These are phyloP conservation scores for Cardiocondyla obscurior DNA, from an alignment of 1,140 invertebrate species.

Conservation along the genomic window DNA sequence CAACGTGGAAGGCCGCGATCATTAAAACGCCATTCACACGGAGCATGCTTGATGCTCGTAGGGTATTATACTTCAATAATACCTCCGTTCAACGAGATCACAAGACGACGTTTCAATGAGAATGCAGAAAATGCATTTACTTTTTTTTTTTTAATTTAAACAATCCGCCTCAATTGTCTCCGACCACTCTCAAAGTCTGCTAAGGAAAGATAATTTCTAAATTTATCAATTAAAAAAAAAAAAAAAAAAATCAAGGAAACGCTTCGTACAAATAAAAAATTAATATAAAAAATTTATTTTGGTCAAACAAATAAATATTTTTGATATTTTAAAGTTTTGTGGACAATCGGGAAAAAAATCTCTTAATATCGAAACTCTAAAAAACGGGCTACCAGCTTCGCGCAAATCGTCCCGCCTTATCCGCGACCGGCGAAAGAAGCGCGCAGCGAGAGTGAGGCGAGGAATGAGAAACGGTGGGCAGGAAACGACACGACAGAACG, in stretches of 20 bases:
- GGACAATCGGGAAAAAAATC: background rate
- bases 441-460: slow-evolving; percentile 13
- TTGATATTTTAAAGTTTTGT: background rate
- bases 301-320: background rate
- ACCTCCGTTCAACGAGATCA: background rate
- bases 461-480: slow-evolving; percentile 48
- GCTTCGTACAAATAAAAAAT: background rate
- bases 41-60: background rate
- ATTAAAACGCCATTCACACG: slow-evolving; percentile 51
- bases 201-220: background rate
- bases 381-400: background rate
- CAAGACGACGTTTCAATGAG: background rate
- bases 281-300: background rate
- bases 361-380: background rate
- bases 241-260: background rate
- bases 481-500: slow-evolving; percentile 40
- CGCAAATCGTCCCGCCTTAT: slow-evolving; percentile 6
- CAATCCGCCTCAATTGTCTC: background rate
- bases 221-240: background rate
- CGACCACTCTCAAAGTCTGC: no score
- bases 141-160: background rate
- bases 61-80: slow-evolving; percentile 2
- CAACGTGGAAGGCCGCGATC: slow-evolving; percentile 26
- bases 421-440: background rate
- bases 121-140: background rate